Evolutionary conservation across 2,797 vertebrate genomes (phyloP).

Genomic region (Chloroceryle amazona): DNA sequence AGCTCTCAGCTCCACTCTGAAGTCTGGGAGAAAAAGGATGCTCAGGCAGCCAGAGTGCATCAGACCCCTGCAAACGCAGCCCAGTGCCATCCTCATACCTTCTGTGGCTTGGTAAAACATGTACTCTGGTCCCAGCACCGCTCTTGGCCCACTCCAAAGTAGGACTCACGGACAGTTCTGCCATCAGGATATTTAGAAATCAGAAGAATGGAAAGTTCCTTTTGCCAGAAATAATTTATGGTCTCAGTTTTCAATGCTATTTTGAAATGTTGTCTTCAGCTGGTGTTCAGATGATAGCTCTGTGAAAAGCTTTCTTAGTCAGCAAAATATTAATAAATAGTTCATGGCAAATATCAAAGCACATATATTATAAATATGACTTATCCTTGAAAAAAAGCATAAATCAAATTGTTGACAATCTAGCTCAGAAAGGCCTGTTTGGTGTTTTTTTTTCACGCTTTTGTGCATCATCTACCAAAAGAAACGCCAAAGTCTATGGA

Average conservation of each 20-base stretch:
- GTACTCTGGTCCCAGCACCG: neutral
- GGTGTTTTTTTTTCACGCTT: neutral
- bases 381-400: neutral
- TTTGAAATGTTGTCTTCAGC: neutral
- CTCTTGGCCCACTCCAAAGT: neutral
- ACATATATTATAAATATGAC: neutral
- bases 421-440: neutral
- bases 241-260: neutral
- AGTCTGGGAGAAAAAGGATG: neutral
- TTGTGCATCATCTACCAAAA: neutral
- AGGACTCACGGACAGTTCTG: rapidly evolving
- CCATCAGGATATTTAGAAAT: rapidly evolving
- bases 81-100: neutral
- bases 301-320: neutral
- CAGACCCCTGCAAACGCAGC: rapidly evolving
- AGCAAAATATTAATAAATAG: constrained; percentile 3
- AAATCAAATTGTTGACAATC: neutral
- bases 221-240: neutral
- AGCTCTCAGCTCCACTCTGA: rapidly evolving
- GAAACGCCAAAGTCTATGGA: neutral
- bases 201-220: neutral
- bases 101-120: neutral
- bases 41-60: neutral
- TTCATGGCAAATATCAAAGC: neutral
- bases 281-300: neutral